Base-by-base conservation (phyloP, 2,888 invertebrate species). In the Polia nebulosa region DNA sequence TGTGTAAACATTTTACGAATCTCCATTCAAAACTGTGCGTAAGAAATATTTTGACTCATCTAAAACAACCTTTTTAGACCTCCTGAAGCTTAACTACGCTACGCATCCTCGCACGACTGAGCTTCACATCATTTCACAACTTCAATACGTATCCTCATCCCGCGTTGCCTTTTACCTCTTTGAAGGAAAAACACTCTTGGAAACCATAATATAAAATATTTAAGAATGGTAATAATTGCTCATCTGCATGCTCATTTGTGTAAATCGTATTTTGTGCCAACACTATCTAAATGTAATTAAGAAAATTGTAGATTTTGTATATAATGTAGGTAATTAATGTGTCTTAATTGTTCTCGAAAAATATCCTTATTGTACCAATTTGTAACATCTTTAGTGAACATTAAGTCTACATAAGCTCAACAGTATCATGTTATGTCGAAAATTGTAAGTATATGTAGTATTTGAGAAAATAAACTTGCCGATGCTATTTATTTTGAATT, bases 391-490 rank as follows among this genome's bases (percentile, higher is more conserved):
- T 1, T 72, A 52, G n/a, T 32, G 2, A 39, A 44, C 1, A 17
- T 5, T 59, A 61, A 34, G 55, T 55, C 9, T 47, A 59, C 0
- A 4, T 41, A 47, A 58, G n/a, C 15, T 36, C 15, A 11, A 29
- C 41, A 53, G 29, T 72, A 41, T 62, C 34, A 62, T 53, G 7
- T 27, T 39, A 25, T 41, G n/a, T 34, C n/a, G 15, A 36, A 47
- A 63, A 64, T 25, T 64, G 62, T 74, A 20, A 7, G 7, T 32
- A 53, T 4, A 3, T n/a, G 22, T 13, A 56, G 13, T 57, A 52
- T 63, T 73, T 63, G 22, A 47, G 32, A 49, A 57, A 74, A 79
- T 74, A 65, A 74, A 79, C 5, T 36, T 58, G 20, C 22, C 29
- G 29, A 61, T 52, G 45, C 6, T 51, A 32, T 49, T 64, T 53